These are phyloP conservation scores for Glandiceps talaboti DNA, from an alignment of 53 echinoderm and acorn worm species.

Conservation along the genomic window DNA sequence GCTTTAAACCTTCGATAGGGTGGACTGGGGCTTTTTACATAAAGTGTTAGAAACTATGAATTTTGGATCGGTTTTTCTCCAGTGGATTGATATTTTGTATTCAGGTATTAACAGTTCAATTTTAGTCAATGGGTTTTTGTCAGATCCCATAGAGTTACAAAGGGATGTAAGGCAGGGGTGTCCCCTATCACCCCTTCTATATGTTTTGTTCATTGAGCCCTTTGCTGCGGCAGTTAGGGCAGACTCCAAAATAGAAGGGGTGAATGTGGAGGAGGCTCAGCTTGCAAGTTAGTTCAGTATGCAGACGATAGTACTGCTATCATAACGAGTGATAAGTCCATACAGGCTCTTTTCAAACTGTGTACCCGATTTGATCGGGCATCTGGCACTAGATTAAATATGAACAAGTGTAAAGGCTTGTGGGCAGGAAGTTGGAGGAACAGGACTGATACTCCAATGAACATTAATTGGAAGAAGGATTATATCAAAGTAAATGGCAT, in stretches of 20 bases:
- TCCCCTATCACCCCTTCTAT: conserved; percentile 22
- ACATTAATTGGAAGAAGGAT: conserved; percentile 12
- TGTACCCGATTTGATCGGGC: not conserved
- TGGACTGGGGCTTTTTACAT: conserved; percentile 20
- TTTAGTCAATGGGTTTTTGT: conserved; percentile 18
- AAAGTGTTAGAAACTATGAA: conserved; percentile 16
- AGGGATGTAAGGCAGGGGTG: conserved; percentile 46
- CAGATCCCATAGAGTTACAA: conserved; percentile 12
- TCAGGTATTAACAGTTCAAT: conserved; percentile 22
- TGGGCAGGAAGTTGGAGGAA: conserved; percentile 2
- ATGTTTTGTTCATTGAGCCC: conserved; percentile 12
- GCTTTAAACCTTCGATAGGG: conserved; percentile 55
- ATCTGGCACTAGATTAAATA: conserved; percentile 8
- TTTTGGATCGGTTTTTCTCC: conserved; percentile 19
- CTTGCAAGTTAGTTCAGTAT: conserved; percentile 4
- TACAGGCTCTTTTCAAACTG: not conserved
- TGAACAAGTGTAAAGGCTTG: conserved; percentile 9
- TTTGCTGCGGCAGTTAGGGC: conserved; percentile 12
- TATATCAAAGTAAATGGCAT: conserved; percentile 14
- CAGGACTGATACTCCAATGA: not conserved
- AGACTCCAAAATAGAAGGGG: conserved; percentile 13
- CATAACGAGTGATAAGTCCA: not conserved
- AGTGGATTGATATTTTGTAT: conserved; percentile 32
- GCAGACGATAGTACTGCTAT: conserved; percentile 16
- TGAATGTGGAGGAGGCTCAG: too few species aligned